These are phyloP conservation scores for Trichogramma evanescens DNA, from an alignment of 2,888 invertebrate genomes.

Conservation along the genomic window DNA sequence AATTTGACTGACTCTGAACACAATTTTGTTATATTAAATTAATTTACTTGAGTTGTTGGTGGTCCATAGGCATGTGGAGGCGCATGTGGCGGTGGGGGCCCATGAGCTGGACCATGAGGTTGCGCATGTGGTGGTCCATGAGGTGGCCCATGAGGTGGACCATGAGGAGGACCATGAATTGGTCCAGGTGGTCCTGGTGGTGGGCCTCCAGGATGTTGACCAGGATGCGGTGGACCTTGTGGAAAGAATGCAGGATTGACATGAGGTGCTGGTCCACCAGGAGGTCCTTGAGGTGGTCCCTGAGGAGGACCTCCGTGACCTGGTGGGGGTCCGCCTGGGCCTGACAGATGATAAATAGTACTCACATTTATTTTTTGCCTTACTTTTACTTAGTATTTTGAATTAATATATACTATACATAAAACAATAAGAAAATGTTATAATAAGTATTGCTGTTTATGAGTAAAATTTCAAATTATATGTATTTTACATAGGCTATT, in stretches of 20 bases:
- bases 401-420: no score
- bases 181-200: slow-evolving; percentile 65
- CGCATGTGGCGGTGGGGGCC: slow-evolving; percentile 53
- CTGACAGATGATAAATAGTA: slow-evolving; percentile 27
- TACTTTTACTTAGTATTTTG: background rate
- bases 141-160: slow-evolving; percentile 61
- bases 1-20: background rate
- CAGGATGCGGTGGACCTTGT: slow-evolving; percentile 58
- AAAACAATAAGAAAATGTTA: no score
- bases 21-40: background rate
- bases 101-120: slow-evolving; percentile 54
- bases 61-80: slow-evolving; percentile 53
- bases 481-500: no score
- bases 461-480: background rate
- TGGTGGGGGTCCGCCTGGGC: slow-evolving; percentile 50
- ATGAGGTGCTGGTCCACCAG: slow-evolving; percentile 78
- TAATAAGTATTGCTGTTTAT: background rate
- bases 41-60: slow-evolving; percentile 43
- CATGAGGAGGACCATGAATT: slow-evolving; percentile 61
- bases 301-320: slow-evolving; percentile 54
- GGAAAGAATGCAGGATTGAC: slow-evolving; percentile 96
- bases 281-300: slow-evolving; percentile 52
- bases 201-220: slow-evolving; percentile 53
- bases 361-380: background rate
- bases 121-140: slow-evolving; percentile 57